Conservation (phyloP, 1,140 invertebrate genomes). For the Argopecten irradians region DNA sequence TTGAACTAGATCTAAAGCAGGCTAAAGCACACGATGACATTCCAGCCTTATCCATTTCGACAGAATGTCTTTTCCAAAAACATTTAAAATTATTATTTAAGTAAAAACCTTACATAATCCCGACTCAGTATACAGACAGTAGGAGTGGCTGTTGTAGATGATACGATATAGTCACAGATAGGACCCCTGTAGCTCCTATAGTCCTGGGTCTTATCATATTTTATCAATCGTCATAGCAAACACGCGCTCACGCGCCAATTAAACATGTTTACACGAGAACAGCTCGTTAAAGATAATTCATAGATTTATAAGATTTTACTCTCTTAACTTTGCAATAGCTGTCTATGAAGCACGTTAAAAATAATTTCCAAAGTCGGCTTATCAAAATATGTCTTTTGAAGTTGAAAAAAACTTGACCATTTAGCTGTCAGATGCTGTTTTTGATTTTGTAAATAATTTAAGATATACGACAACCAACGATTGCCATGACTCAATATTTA, state of each 20-base stretch:
- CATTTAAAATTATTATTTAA: no score
- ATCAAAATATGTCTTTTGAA: neutral
- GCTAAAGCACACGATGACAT: no score
- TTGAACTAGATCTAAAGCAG: no score
- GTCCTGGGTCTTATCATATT: neutral
- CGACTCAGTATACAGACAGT: neutral
- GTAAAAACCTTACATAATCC: no score
- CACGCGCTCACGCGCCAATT: constrained; percentile 12
- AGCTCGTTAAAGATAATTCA: neutral
- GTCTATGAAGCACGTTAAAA: neutral
- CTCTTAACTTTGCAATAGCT: neutral
- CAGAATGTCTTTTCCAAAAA: no score
- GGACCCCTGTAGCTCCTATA: neutral
- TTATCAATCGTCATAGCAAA: neutral
- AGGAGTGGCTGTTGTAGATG: neutral
- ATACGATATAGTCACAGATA: neutral
- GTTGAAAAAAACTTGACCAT: neutral
- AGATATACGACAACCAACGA: neutral
- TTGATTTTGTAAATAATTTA: neutral
- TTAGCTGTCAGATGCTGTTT: neutral
- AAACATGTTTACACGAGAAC: neutral
- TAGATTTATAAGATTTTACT: neutral
- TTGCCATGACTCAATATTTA: neutral
- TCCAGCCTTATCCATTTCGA: no score
- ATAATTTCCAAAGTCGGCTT: neutral